Evolutionary conservation across 2,797 vertebrate genomes (phyloP), one percentile per base, ranked within the genome.

Genomic region (Benthosema pterotum): DNA sequence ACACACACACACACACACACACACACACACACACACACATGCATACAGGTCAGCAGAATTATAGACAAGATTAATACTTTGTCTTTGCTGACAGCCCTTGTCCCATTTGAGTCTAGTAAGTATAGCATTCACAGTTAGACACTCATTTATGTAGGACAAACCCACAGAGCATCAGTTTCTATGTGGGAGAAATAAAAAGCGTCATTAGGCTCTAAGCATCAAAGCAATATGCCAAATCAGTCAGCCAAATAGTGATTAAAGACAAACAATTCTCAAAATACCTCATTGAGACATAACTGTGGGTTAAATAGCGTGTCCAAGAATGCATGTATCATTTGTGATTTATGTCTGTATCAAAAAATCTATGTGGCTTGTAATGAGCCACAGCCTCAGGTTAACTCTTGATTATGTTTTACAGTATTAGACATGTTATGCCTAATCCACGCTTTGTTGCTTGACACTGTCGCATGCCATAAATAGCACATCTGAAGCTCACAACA

Each of bases 31-130:
- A 57, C 17, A 22, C 42, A 18, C 11, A 14, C 55, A 57, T 13
- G 19, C 55, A 45, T 42, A 45, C 28, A 48, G 65, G 86, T 88
- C 88, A 89, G 86, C 88, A 86, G 81, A 86, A 78, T 78, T 78
- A n/a, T n/a, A 75, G 75, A 83, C 83, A 75, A 77, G 71, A 71
- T 67, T 83, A 83, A 65, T 80, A 71, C 84, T 80, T 71, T 74
- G 78, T 88, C 78, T 65, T 75, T 86, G 88, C 86, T 80, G 87
- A 88, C 87, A 91, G 89, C 88, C 88, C 90, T 91, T 90, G 86
- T 86, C 85, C 87, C 84, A 89, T 76, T n/a, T 73, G 72, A 88
- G 75, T 87, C 76, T 77, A 80, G 69, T 60, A 75, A 71, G 81
- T 75, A 72, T 84, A 67, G 71, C 69, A 67, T 82, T 85, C 83